Conservation (phyloP, 2,797 vertebrate species). For the Catamblyrhynchus diadema region DNA sequence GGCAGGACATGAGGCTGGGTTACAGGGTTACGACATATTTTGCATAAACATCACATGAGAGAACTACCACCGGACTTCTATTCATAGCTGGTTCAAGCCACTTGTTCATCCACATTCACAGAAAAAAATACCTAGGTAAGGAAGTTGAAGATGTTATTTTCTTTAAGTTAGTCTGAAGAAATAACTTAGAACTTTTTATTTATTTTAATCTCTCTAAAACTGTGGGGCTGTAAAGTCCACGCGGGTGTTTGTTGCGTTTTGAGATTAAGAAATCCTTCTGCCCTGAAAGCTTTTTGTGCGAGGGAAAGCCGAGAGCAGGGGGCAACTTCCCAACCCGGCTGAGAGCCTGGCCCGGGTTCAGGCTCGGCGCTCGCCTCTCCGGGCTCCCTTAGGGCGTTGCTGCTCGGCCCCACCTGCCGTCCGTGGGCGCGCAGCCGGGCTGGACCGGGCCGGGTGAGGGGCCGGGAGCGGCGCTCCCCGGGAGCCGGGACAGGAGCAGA, state of each 20-base stretch:
- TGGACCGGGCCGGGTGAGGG: too few species aligned
- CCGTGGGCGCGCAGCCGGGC: too few species aligned
- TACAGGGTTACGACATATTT: neutral
- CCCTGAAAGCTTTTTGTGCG: neutral
- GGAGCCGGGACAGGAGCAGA: too few species aligned
- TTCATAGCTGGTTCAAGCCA: neutral
- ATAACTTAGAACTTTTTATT: neutral
- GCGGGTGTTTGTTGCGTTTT: neutral
- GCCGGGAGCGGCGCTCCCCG: neutral
- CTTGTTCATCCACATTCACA: neutral
- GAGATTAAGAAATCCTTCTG: neutral
- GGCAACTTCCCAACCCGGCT: rapidly evolving
- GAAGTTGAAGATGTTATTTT: neutral
- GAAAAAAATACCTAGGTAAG: neutral
- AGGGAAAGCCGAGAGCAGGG: too few species aligned
- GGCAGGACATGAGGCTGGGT: rapidly evolving
- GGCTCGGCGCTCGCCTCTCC: rapidly evolving
- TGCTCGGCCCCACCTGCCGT: neutral
- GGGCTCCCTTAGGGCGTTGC: rapidly evolving
- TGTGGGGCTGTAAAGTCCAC: neutral
- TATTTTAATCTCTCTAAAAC: neutral
- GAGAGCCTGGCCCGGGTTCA: rapidly evolving
- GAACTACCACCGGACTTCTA: neutral
- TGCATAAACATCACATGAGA: neutral
- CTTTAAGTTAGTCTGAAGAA: neutral